Conservation (phyloP, 2,113 vertebrate species). For the Rhombomys opimus region DNA sequence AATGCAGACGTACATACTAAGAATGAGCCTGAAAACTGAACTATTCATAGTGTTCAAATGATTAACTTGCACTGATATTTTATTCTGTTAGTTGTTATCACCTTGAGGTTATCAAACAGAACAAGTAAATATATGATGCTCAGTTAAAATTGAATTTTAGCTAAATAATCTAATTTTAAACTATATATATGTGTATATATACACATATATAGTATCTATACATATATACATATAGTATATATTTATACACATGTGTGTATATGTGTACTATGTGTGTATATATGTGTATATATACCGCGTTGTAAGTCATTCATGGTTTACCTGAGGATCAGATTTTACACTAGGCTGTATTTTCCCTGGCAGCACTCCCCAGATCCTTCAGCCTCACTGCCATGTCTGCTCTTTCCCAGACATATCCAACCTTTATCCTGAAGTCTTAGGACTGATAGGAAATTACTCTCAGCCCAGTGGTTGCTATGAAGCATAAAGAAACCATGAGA, state of each 20-base stretch:
- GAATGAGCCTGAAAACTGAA: not conserved
- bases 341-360: not conserved
- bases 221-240: not conserved
- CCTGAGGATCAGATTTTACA: not conserved
- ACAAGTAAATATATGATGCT: slow-evolving; percentile 13
- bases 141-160: slow-evolving; percentile 43
- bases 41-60: not conserved
- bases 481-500: not conserved
- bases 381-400: not conserved
- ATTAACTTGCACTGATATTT: not conserved
- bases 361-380: not conserved
- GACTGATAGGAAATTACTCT: not conserved
- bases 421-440: not conserved
- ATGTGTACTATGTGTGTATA: too few species aligned
- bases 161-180: slow-evolving; percentile 19
- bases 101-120: not conserved
- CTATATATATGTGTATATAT: not conserved
- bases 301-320: not conserved
- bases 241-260: too few species aligned
- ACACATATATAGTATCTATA: not conserved
- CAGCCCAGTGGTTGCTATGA: not conserved
- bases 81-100: not conserved
- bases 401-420: not conserved
- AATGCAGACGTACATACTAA: slow-evolving; percentile 2
- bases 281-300: too few species aligned